phyloP scores from a whole-genome alignment of 35 echinoderm and acorn worm genomes.

The Lytechinus pictus region DNA sequence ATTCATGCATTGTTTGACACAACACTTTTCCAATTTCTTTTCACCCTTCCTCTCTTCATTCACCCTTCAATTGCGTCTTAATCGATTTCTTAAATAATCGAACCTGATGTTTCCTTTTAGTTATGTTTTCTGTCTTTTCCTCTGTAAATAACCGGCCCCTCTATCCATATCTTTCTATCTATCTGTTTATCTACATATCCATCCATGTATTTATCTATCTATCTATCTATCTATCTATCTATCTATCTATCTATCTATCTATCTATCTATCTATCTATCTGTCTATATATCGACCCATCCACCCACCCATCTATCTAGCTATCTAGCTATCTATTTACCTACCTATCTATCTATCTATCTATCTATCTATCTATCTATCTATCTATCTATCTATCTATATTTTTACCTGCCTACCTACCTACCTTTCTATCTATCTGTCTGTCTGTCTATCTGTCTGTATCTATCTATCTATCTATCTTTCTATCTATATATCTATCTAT shows the following conservation, averaged over 20 bases:
- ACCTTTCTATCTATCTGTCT: neutral
- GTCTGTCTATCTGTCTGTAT: neutral
- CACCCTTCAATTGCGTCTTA: too few relatives aligned
- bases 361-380: neutral
- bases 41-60: too few relatives aligned
- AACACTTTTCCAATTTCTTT: too few relatives aligned
- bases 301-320: too few relatives aligned
- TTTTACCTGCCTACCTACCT: too few relatives aligned
- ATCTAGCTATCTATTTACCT: too few relatives aligned
- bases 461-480: neutral
- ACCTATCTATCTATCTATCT: neutral
- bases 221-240: neutral
- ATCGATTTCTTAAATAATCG: neutral
- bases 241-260: neutral
- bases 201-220: neutral
- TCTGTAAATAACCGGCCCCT: neutral
- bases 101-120: neutral
- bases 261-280: neutral
- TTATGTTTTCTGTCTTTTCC: neutral
- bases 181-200: neutral
- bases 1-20: too few relatives aligned
- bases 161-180: neutral
- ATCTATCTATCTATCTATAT: neutral
- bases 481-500: neutral
- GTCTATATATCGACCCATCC: too few relatives aligned